phyloP scores from a whole-genome alignment of 2,113 vertebrate genomes.

The Peucedramus taeniatus region DNA sequence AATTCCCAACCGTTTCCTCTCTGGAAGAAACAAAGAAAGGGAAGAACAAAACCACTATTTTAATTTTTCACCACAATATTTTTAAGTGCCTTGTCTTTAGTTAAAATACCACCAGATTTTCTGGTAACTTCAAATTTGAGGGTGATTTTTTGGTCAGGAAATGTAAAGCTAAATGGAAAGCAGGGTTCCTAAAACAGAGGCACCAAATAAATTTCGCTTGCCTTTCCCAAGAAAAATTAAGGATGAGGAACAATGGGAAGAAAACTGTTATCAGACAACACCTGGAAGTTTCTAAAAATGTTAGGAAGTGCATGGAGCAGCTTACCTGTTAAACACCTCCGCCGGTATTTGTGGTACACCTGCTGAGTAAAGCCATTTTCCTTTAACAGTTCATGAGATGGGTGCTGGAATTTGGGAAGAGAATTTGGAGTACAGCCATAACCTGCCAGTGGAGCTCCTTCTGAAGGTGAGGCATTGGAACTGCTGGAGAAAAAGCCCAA shows the following conservation, averaged over 20 bases:
- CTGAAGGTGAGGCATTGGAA: slow-evolving; percentile 85
- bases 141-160: background rate
- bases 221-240: background rate
- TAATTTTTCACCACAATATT: background rate
- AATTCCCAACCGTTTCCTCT: slow-evolving; percentile 90
- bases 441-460: slow-evolving; percentile 73
- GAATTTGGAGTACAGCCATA: slow-evolving; percentile 88
- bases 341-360: slow-evolving; percentile 91
- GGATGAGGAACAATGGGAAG: background rate
- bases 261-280: background rate
- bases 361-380: slow-evolving; percentile 97
- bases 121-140: background rate
- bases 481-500: slow-evolving; percentile 69
- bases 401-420: slow-evolving; percentile 93
- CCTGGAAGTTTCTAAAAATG: background rate
- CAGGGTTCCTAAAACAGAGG: background rate
- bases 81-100: background rate
- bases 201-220: background rate
- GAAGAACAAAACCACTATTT: background rate
- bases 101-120: background rate
- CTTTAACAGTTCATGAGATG: slow-evolving; percentile 90
- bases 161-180: background rate
- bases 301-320: background rate
- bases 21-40: slow-evolving; percentile 52
- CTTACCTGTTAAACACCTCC: slow-evolving; percentile 88